These are phyloP conservation scores for Speoplatyrhinus poulsoni DNA, from an alignment of 2,113 vertebrate genomes.

Conservation along the genomic window DNA sequence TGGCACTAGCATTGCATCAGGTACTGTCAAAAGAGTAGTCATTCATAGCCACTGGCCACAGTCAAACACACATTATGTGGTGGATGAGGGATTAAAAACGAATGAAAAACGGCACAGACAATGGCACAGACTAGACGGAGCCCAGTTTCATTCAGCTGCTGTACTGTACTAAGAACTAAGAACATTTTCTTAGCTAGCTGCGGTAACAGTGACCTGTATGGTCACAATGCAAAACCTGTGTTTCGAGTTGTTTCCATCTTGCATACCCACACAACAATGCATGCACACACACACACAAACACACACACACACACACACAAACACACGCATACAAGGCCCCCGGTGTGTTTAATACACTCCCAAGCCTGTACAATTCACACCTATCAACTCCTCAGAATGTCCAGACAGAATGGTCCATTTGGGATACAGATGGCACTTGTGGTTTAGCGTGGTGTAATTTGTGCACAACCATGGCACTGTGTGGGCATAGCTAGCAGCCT, in stretches of 20 bases:
- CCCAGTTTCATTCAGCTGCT: slow-evolving; percentile 50
- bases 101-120: slow-evolving; percentile 62
- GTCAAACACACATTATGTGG: slow-evolving; percentile 59
- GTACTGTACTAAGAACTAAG: too few species aligned
- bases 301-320: neutral
- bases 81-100: slow-evolving; percentile 32
- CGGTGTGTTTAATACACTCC: slow-evolving; percentile 48
- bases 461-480: slow-evolving; percentile 71
- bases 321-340: slow-evolving; percentile 22
- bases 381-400: slow-evolving; percentile 58
- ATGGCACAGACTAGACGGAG: slow-evolving; percentile 75
- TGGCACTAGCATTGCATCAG: slow-evolving; percentile 36
- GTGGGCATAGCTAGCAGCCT: slow-evolving; percentile 64
- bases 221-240: neutral
- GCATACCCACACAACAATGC: neutral
- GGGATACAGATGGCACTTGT: slow-evolving; percentile 71
- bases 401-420: slow-evolving; percentile 66
- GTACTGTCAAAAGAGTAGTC: slow-evolving; percentile 54
- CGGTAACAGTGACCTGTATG: slow-evolving; percentile 1
- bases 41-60: slow-evolving; percentile 59
- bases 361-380: slow-evolving; percentile 60
- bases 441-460: slow-evolving; percentile 71
- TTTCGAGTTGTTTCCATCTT: slow-evolving; percentile 26
- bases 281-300: neutral
- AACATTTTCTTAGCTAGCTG: slow-evolving; percentile 36